These are phyloP conservation scores for Zoanthus sociatus DNA, from an alignment of 92 coral and sea anemone genomes.

Conservation along the genomic window DNA sequence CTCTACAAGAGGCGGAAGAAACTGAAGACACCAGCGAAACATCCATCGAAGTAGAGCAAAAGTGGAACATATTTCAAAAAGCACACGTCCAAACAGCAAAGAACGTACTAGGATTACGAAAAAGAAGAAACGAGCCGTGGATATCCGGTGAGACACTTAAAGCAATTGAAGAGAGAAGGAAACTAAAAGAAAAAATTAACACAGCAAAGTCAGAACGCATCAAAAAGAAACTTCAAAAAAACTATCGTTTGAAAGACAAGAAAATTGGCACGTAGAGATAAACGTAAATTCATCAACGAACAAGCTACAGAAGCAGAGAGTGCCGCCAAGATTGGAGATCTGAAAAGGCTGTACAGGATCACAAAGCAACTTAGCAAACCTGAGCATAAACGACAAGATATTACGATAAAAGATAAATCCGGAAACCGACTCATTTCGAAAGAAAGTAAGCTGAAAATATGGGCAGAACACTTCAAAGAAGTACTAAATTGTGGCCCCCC, in stretches of 20 bases:
- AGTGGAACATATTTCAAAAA: not conserved
- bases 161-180: not conserved
- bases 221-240: not conserved
- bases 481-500: too few relatives aligned
- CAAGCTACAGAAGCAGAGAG: slow-evolving; percentile 12
- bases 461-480: too few relatives aligned
- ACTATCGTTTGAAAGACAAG: not conserved
- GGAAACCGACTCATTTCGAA: not conserved
- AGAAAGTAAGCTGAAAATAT: too few relatives aligned
- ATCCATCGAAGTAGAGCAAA: not conserved
- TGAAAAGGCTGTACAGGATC: not conserved
- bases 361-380: slow-evolving; percentile 12
- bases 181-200: not conserved
- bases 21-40: not conserved
- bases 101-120: not conserved
- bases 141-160: not conserved
- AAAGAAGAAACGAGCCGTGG: not conserved
- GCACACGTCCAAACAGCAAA: not conserved
- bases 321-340: not conserved
- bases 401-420: slow-evolving; percentile 1
- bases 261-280: not conserved
- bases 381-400: not conserved
- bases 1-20: not conserved
- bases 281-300: not conserved
- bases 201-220: not conserved